Percentiles rank a stretch among this genome's conserved stretches.
Conservation (phyloP, 2,113 vertebrate species). For the Diphyllodes magnificus region DNA sequence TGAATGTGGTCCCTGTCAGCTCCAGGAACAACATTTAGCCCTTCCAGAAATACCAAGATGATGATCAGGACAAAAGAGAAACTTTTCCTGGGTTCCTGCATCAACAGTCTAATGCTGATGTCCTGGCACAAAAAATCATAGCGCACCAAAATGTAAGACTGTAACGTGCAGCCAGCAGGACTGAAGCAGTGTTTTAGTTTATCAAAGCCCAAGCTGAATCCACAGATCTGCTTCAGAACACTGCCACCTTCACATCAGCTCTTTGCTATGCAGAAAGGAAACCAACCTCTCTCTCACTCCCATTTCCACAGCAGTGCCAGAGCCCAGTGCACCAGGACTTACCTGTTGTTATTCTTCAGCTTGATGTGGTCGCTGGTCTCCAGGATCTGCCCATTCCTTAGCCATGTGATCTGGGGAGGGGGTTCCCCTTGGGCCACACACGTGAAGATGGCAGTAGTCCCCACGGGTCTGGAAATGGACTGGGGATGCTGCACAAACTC, state of each 20-base stretch:
- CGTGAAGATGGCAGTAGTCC: conserved; percentile 94
- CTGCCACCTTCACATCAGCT: neutral
- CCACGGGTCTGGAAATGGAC: conserved; percentile 89
- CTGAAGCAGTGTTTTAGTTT: neutral
- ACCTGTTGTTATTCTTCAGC: conserved; percentile 98
- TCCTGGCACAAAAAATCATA: neutral
- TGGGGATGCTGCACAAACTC: conserved; percentile 94
- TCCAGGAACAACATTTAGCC: neutral
- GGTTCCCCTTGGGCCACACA: conserved; percentile 93
- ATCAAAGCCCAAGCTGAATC: neutral
- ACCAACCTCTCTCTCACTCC: neutral
- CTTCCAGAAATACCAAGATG: neutral
- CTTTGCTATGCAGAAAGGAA: neutral
- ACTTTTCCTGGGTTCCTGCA: neutral
- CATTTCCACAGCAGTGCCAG: neutral
- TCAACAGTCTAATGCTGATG: neutral
- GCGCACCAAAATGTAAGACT: neutral
- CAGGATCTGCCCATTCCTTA: conserved; percentile 94
- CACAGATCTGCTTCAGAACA: neutral
- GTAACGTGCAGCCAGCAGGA: neutral
- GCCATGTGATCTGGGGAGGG: conserved; percentile 90
- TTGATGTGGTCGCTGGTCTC: conserved; percentile 89
- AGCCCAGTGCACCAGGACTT: neutral
- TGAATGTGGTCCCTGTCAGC: neutral
- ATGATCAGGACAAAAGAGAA: neutral